A percentile compares a stretch with the other conserved stretches of the same genome.
phyloP scores from a whole-genome alignment of 2,888 invertebrate genomes.

The Pharmacophagus antenor region DNA sequence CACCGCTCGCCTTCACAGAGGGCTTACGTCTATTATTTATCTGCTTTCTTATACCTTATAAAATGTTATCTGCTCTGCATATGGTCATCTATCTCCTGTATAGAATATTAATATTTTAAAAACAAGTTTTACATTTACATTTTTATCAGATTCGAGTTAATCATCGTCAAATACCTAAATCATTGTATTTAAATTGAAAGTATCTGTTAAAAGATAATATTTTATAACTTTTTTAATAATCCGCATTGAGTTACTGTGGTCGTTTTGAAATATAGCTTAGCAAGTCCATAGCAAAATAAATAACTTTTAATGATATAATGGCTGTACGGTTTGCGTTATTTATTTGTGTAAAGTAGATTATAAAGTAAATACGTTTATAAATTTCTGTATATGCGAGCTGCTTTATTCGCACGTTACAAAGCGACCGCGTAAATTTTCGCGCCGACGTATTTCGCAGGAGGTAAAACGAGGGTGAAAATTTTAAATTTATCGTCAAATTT shows the following conservation, averaged over 20 bases:
- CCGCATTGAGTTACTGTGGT: too few species aligned
- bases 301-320: too few species aligned
- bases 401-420: constrained; percentile 32
- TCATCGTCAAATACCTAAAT: too few species aligned
- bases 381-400: constrained; percentile 6
- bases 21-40: constrained; percentile 38
- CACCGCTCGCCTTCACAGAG: constrained; percentile 33
- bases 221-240: too few species aligned
- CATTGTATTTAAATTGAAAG: too few species aligned
- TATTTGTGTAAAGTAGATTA: background rate
- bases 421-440: constrained; percentile 29
- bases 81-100: background rate
- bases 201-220: too few species aligned
- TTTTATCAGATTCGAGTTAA: too few species aligned
- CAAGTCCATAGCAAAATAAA: too few species aligned
- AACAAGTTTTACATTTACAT: too few species aligned
- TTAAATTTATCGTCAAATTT: constrained; percentile 70
- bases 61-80: background rate
- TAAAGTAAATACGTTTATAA: background rate
- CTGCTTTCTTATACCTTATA: constrained; percentile 30
- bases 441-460: constrained; percentile 37
- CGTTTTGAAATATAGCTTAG: too few species aligned
- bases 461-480: constrained; percentile 64
- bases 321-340: too few species aligned
- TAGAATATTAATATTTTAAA: too few species aligned